Evolutionary conservation across 2,797 vertebrate species (phyloP), one percentile per base, ranked within the genome.

Genomic region (Acrossocheilus wenchowensis): DNA sequence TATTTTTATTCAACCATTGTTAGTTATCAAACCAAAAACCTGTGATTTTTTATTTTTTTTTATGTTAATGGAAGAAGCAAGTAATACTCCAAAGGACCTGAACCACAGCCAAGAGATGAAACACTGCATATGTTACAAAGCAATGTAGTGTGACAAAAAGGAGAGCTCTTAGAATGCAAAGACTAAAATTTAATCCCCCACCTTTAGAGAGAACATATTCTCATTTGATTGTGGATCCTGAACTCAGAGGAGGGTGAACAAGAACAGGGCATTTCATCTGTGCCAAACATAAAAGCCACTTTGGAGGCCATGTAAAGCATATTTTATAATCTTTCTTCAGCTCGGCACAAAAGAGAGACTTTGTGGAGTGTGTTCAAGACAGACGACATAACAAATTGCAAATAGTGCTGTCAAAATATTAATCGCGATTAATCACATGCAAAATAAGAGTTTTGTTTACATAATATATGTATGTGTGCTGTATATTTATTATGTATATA

Each of bases 121-220:
- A 82, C 72, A n/a, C 62, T 74, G 73, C 74, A 86, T 86, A 88
- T 86, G 80, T 79, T 86, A 79, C 66, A 72, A 78, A 88, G 81
- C 71, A 74, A 72, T 45, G 21, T 74, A 86, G 30, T 60, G 62
- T 73, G 80, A 86, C 52, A 57, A 62, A 71, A 26, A 68, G 39
- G 11, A 85, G 83, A 74, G 82, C 71, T 54, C 68, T 81, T 71
- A 71, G 62, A 62, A 81, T 78, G 73, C 50, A 85, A 64, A 88
- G 79, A 81, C 43, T 45, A 12, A 5, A 68, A 81, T 77, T 81
- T 72, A 82, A 78, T 82, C 62, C 39, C 50, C 23, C 52, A 83
- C 41, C 74, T 82, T 86, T 73, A 48, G n/a, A 81, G 34, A 74
- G 68, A 73, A 52, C 62, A 71, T 71, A 74, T 10, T 69, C 39